These are phyloP conservation scores for Protosalanx chinensis DNA, from an alignment of 2,797 vertebrate genomes.

Conservation along the genomic window DNA sequence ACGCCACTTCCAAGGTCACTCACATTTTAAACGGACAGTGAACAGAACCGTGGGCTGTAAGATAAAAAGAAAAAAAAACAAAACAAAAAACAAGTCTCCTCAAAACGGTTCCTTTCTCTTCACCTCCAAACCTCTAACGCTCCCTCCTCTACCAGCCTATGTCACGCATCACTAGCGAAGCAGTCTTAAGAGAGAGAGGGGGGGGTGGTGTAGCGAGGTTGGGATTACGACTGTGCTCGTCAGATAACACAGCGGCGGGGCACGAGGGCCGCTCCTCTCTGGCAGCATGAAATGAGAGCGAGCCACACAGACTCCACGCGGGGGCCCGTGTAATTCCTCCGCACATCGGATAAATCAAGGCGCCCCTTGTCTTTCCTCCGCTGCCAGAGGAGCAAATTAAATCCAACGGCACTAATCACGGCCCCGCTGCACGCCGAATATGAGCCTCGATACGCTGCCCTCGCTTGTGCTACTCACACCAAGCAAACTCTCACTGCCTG, in stretches of 20 bases:
- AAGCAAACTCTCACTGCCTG: background rate
- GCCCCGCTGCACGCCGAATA: slow-evolving; percentile 15
- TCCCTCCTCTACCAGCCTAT: slow-evolving; percentile 20
- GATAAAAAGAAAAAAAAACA: slow-evolving; percentile 9
- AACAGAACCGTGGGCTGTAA: slow-evolving; percentile 22
- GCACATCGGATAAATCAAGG: slow-evolving; percentile 40
- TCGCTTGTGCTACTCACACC: slow-evolving; percentile 12
- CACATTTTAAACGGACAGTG: slow-evolving; percentile 15
- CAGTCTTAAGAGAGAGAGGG: slow-evolving; percentile 31
- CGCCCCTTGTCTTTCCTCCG: slow-evolving; percentile 25
- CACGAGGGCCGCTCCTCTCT: slow-evolving; percentile 37
- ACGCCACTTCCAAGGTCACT: slow-evolving; percentile 27
- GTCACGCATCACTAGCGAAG: slow-evolving; percentile 50
- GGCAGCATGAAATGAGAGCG: slow-evolving; percentile 50
- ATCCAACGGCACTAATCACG: slow-evolving; percentile 36
- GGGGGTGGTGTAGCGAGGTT: background rate
- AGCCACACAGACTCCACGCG: slow-evolving; percentile 30
- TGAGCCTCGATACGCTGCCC: slow-evolving; percentile 23
- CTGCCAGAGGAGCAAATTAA: slow-evolving; percentile 34
- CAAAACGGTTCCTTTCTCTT: slow-evolving; percentile 19
- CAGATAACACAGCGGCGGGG: slow-evolving; percentile 52
- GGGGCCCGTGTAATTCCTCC: slow-evolving; percentile 42
- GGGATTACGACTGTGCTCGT: slow-evolving; percentile 60
- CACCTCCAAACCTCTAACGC: slow-evolving; percentile 7
- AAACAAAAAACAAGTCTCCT: slow-evolving; percentile 17